Conservation (phyloP, 2,113 vertebrate species). For the Cyanoliseus patagonus region DNA sequence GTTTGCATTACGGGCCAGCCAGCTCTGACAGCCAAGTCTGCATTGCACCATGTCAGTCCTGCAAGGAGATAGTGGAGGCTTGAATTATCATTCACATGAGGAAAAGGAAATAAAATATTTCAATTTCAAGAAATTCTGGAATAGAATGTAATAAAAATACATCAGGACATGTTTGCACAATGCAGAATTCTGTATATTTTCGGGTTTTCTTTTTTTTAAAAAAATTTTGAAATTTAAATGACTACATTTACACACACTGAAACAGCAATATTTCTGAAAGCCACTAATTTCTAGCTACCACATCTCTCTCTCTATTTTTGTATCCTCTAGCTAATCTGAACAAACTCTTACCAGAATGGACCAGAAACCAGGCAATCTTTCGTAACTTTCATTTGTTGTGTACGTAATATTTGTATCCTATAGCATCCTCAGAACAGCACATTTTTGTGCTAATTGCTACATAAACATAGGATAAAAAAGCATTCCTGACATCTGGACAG, state of each 20-base stretch:
- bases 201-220: background rate
- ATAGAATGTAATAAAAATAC: background rate
- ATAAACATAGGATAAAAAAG: background rate
- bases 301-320: background rate
- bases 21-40: background rate
- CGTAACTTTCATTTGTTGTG: background rate
- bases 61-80: background rate
- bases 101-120: background rate
- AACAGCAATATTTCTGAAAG: background rate
- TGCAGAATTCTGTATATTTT: background rate
- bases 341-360: background rate
- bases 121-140: background rate
- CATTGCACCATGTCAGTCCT: background rate
- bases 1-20: rapidly evolving
- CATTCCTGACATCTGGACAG: background rate
- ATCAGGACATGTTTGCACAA: background rate
- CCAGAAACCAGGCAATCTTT: background rate
- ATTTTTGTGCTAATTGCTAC: background rate
- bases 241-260: background rate
- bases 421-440: background rate
- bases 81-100: background rate
- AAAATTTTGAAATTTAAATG: background rate
- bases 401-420: rapidly evolving
- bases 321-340: background rate
- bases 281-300: background rate